Evolutionary conservation across 37 sponge, comb jelly and placozoan genomes (phyloP).

Genomic region (Ephydatia muelleri): DNA sequence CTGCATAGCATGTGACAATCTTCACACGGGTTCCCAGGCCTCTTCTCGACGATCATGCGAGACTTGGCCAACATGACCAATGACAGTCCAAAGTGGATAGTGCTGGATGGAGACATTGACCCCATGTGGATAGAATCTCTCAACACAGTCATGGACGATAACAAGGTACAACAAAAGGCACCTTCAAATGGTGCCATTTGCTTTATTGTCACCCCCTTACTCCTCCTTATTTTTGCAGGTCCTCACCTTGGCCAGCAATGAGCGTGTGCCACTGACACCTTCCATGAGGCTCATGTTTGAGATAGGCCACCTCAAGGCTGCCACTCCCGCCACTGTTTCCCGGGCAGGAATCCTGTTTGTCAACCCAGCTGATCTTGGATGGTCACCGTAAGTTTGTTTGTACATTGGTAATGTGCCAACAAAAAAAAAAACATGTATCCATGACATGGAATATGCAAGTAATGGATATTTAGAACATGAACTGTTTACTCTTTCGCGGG

Average conservation of each 20-base stretch:
- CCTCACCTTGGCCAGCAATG: slow-evolving; percentile 96
- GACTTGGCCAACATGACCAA: slow-evolving; percentile 88
- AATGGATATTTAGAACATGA: too few species aligned
- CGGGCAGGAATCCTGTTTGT: slow-evolving; percentile 97
- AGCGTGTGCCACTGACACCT: slow-evolving; percentile 94
- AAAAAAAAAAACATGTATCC: too few species aligned
- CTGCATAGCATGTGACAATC: too few species aligned
- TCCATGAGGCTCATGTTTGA: slow-evolving; percentile 99
- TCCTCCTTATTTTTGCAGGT: too few species aligned
- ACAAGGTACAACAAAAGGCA: slow-evolving; percentile 91
- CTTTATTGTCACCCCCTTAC: not conserved
- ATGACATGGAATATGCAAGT: too few species aligned
- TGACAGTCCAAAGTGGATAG: slow-evolving; percentile 99
- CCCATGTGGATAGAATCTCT: slow-evolving; percentile 99
- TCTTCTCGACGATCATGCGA: slow-evolving; percentile 95
- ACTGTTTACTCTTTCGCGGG: too few species aligned
- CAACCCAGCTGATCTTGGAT: slow-evolving; percentile 95
- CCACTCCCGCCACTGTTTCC: slow-evolving; percentile 98
- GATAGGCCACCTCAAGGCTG: slow-evolving; percentile 94
- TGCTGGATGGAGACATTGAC: slow-evolving; percentile 99
- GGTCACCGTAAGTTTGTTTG: slow-evolving; percentile 87
- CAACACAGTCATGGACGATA: slow-evolving; percentile 99
- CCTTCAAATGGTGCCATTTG: too few species aligned
- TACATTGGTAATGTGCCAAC: too few species aligned
- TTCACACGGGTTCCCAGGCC: too few species aligned